Evolutionary conservation across 1,140 invertebrate genomes (phyloP).

Genomic region (Drosophila busckii): DNA sequence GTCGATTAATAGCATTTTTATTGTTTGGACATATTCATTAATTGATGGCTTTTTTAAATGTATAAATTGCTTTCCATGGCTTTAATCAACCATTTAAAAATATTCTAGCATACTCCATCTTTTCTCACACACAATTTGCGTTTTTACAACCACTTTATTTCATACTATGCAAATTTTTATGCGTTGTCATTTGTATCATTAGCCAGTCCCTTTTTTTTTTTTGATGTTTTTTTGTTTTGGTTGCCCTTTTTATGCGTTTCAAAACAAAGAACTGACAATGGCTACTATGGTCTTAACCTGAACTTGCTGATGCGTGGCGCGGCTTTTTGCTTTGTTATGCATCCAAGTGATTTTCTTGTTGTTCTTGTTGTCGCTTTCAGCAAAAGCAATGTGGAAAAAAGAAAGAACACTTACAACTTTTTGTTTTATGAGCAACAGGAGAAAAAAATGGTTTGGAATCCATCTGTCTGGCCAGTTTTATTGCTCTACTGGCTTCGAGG

Average conservation of each 20-base stretch:
- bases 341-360: conserved; percentile 33
- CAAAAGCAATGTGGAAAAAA: too few relatives aligned
- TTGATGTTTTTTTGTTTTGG: neutral
- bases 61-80: conserved; percentile 6
- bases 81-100: neutral
- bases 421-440: conserved; percentile 14
- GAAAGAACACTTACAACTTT: conserved; percentile 22
- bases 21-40: neutral
- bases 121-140: conserved; percentile 12
- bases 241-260: too few relatives aligned
- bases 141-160: conserved; percentile 15
- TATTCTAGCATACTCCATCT: conserved; percentile 1
- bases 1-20: neutral
- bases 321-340: conserved; percentile 50
- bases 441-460: neutral
- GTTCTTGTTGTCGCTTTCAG: neutral
- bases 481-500: conserved; percentile 3
- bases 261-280: conserved; percentile 25
- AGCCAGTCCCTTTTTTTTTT: conserved; percentile 22
- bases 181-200: conserved; percentile 46
- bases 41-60: conserved; percentile 1
- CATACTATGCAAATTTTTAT: conserved; percentile 37
- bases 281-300: conserved; percentile 16
- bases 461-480: conserved; percentile 8
- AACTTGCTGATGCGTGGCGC: conserved; percentile 25